phyloP scores from a whole-genome alignment of 2,797 vertebrate species.

The Lepilemur ruficaudatus region DNA sequence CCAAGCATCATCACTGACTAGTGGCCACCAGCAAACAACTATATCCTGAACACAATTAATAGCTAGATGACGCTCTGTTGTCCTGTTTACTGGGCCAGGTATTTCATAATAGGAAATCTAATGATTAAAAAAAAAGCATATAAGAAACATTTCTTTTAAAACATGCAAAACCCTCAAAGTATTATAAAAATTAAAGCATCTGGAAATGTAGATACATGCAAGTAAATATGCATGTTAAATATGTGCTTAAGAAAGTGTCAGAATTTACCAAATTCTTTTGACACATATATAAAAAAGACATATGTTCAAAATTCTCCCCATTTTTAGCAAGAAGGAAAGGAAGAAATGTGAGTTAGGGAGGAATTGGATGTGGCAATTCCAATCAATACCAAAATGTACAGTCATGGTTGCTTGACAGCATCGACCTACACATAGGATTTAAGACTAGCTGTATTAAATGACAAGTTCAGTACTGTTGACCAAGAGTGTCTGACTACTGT shows the following conservation, averaged over 20 bases:
- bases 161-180: constrained; percentile 59
- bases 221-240: constrained; percentile 72
- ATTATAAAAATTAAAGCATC: constrained; percentile 68
- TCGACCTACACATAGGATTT: constrained; percentile 85
- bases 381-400: constrained; percentile 90
- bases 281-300: constrained; percentile 78
- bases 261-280: constrained; percentile 80
- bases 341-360: constrained; percentile 83
- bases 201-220: constrained; percentile 72
- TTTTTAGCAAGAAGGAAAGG: constrained; percentile 82
- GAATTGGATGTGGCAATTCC: constrained; percentile 86
- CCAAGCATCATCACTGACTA: constrained; percentile 87
- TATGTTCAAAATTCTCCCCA: constrained; percentile 78
- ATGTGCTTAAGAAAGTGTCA: constrained; percentile 69
- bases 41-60: constrained; percentile 90
- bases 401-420: constrained; percentile 88
- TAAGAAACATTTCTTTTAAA: constrained; percentile 66
- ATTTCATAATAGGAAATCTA: constrained; percentile 91
- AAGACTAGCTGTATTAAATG: constrained; percentile 85
- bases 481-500: constrained; percentile 79
- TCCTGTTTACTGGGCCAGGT: constrained; percentile 83
- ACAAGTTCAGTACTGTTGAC: constrained; percentile 85
- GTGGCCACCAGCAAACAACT: constrained; percentile 94
- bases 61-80: constrained; percentile 84
- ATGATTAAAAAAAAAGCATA: constrained; percentile 46